These are phyloP conservation scores for Lemur catta DNA, from an alignment of 2,797 vertebrate species.

Conservation along the genomic window DNA sequence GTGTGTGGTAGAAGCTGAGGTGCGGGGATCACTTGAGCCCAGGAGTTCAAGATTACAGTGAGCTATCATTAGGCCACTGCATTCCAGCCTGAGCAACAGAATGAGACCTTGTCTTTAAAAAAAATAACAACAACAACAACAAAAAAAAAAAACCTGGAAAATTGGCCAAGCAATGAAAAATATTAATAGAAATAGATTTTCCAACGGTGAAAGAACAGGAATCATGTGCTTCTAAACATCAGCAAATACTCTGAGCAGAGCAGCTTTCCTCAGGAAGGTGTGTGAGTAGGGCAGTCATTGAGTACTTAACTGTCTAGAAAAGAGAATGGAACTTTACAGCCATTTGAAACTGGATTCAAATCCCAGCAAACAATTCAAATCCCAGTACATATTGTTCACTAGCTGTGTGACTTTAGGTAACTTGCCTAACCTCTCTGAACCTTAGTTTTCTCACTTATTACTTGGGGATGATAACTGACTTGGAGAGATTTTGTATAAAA, in stretches of 20 bases:
- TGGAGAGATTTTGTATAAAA: not conserved
- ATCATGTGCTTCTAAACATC: not conserved
- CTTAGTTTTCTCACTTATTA: slow-evolving; percentile 32
- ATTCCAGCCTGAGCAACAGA: too few species aligned
- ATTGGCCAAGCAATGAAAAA: not conserved
- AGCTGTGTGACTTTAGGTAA: not conserved
- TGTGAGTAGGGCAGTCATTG: not conserved
- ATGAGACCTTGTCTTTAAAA: too few species aligned
- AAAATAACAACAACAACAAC: too few species aligned
- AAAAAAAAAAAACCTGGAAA: not conserved
- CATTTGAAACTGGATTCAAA: not conserved
- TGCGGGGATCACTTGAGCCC: too few species aligned
- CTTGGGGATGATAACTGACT: not conserved
- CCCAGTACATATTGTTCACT: not conserved
- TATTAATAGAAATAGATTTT: not conserved
- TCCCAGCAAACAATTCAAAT: not conserved
- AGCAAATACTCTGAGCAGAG: not conserved
- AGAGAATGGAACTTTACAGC: not conserved
- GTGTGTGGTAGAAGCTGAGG: too few species aligned
- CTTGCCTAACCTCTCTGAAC: not conserved
- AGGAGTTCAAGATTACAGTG: too few species aligned
- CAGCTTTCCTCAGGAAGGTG: not conserved
- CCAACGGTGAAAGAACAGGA: not conserved
- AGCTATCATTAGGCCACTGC: too few species aligned
- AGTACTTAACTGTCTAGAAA: not conserved